phyloP scores from a whole-genome alignment of 2,113 vertebrate genomes.

The Felis chaus region DNA sequence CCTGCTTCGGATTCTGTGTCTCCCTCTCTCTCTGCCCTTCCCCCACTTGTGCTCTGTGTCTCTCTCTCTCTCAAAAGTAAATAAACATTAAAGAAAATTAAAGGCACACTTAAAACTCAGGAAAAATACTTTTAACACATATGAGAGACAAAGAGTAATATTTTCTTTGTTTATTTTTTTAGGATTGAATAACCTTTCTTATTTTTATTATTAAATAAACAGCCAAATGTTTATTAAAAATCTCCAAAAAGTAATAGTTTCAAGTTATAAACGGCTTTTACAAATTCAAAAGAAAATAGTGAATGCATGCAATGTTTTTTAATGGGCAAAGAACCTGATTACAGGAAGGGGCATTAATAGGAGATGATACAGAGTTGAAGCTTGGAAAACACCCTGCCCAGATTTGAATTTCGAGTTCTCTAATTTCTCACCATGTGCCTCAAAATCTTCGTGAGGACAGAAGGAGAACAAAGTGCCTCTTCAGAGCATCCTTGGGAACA shows the following conservation, averaged over 20 bases:
- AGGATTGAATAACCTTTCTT: not conserved
- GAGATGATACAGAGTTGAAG: not conserved
- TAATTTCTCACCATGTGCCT: not conserved
- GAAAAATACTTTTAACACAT: not conserved
- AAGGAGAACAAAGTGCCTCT: not conserved
- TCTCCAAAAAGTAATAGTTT: not conserved
- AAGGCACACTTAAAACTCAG: not conserved
- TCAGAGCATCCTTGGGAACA: not conserved
- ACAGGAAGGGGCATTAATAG: not conserved
- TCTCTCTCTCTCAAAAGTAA: too few species aligned
- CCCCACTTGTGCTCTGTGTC: too few species aligned
- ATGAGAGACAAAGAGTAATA: not conserved
- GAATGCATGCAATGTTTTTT: not conserved
- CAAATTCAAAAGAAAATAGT: not conserved
- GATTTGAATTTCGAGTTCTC: not conserved
- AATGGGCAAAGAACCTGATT: not conserved
- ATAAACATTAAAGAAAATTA: not conserved
- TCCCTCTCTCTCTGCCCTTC: too few species aligned
- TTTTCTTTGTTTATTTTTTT: not conserved
- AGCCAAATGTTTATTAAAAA: not conserved
- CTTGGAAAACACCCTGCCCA: not conserved
- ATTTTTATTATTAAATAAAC: not conserved
- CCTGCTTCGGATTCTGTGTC: too few species aligned
- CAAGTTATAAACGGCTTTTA: not conserved
- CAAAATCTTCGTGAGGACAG: not conserved